Evolutionary conservation across 2,797 vertebrate genomes (phyloP), one percentile per base, ranked within the genome.

Genomic region (Etheostoma perlongum): DNA sequence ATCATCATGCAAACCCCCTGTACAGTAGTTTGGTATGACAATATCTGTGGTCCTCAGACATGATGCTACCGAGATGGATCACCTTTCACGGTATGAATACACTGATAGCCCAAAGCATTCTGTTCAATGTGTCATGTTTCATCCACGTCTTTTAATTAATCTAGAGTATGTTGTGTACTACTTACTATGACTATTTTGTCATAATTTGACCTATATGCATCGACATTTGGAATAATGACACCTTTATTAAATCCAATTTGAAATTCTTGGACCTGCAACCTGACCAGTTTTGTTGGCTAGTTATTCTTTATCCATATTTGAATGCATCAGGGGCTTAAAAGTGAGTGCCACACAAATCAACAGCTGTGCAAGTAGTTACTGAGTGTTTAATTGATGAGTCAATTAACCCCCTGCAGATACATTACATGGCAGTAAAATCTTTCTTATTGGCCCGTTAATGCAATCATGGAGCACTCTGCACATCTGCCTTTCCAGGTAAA

Each of bases 401-500:
- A 72, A 69, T 78, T 57, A 61, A 14, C 30, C 57, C 74, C 65
- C 67, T 75, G 48, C 61, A 63, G 74, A 77, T 53, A 12, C 51
- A 46, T 66, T 49, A 70, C 27, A 46, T 49, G 23, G 40, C 13
- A 14, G 48, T 51, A 57, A 76, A 76, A 69, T 75, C 7, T 51
- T 44, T 69, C 36, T 66, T 11, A 66, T 19, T 76, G 36, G 44
- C 15, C 51, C 27, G 51, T 55, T 57, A 51, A 64, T 52, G n/a
- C 13, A 55, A 33, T 6, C 52, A 46, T 19, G 30, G 5, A 54
- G 61, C 13, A 1, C 55, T 51, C 19, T 14, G 44, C 78, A 52
- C 65, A 78, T 66, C 78, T 87, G 71, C 40, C 59, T 67, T 30
- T 77, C n/a, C 76, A 80, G 78, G 65, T 83, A 72, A 82, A 78